Evolutionary conservation across 2,888 invertebrate genomes (phyloP).

Genomic region (Agrenia bidenticulata): DNA sequence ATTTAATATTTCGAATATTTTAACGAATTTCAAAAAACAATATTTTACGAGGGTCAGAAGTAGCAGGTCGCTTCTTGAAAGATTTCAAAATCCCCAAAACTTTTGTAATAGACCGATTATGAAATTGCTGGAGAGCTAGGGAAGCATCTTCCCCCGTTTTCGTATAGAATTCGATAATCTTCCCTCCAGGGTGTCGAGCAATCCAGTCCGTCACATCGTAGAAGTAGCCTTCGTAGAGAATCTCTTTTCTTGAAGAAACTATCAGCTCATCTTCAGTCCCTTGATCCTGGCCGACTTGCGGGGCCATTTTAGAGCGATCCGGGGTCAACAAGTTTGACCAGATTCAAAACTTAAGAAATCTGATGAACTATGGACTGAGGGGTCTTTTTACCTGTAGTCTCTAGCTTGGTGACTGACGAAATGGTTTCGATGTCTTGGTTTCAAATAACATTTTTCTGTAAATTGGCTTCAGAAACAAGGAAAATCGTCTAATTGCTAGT

Average conservation of each 20-base stretch:
- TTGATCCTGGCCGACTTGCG: not conserved
- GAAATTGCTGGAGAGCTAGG: conserved; percentile 40
- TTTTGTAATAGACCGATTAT: conserved; percentile 36
- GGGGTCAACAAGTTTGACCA: not conserved
- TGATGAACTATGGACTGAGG: too few relatives aligned
- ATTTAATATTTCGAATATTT: too few relatives aligned
- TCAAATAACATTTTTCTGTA: too few relatives aligned
- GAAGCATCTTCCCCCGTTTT: conserved; percentile 47
- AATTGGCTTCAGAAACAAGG: too few relatives aligned
- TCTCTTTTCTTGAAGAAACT: conserved; percentile 19
- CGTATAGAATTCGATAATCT: conserved; percentile 45
- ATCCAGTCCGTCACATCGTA: conserved; percentile 44
- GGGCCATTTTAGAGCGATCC: not conserved
- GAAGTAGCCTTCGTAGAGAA: conserved; percentile 30
- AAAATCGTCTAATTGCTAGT: too few relatives aligned
- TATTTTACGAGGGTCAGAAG: conserved; percentile 1
- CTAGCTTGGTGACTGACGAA: too few relatives aligned
- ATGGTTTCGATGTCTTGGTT: too few relatives aligned
- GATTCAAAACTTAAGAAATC: too few relatives aligned
- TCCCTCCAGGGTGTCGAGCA: conserved; percentile 38
- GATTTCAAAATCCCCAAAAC: conserved; percentile 38
- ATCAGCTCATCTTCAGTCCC: not conserved
- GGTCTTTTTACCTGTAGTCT: too few relatives aligned
- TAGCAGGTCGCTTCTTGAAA: conserved; percentile 34
- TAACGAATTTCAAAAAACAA: not conserved